Percentiles rank a stretch among this genome's conserved stretches.
Conservation (phyloP, 2,888 invertebrate species). For the Macrophya alboannulata region DNA sequence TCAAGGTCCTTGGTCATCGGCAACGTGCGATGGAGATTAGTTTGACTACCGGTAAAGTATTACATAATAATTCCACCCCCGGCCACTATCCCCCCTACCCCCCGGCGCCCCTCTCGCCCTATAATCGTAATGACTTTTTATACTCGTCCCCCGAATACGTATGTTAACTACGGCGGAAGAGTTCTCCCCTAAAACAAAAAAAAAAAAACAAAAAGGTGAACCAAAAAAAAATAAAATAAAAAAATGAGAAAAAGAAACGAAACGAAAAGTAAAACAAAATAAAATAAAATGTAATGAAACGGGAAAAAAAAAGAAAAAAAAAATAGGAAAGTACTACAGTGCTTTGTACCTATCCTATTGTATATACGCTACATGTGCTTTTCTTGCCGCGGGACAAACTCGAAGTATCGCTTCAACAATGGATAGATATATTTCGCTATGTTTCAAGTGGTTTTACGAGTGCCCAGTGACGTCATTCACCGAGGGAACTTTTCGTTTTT, state of each 20-base stretch:
- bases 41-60: conserved; percentile 95
- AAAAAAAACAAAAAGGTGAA: neutral
- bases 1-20: conserved; percentile 98
- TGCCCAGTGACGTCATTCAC: conserved; percentile 7
- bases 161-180: neutral
- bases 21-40: conserved; percentile 98
- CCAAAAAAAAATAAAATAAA: neutral
- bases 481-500: conserved; percentile 5
- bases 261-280: neutral
- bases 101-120: conserved; percentile 60
- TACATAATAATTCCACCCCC: conserved; percentile 52
- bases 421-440: conserved; percentile 5
- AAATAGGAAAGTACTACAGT: neutral
- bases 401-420: conserved; percentile 10
- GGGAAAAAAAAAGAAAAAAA: neutral
- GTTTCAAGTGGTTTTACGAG: neutral
- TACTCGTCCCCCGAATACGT: no score
- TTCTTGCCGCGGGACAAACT: conserved; percentile 11
- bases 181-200: neutral
- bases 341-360: conserved; percentile 11
- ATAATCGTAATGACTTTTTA: conserved; percentile 14
- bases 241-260: neutral
- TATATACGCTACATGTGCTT: neutral
- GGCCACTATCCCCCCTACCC: conserved; percentile 58
- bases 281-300: neutral